Percentiles rank a stretch among this genome's conserved stretches.
phyloP scores from a whole-genome alignment of 2,888 invertebrate species.

The Dryadula phaetusa region DNA sequence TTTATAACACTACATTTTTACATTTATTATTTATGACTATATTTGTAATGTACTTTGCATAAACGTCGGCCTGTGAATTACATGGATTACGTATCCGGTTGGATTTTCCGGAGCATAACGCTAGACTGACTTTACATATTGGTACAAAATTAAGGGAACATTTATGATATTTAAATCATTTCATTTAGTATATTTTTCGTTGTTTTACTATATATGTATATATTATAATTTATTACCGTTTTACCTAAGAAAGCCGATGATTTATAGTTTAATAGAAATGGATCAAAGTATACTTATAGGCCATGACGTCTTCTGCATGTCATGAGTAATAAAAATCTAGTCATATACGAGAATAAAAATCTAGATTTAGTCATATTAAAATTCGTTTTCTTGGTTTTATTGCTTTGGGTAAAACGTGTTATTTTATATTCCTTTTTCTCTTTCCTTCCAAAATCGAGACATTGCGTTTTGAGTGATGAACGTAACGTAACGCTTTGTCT shows the following conservation, averaged over 20 bases:
- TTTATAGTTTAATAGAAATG: neutral
- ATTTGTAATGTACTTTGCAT: neutral
- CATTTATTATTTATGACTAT: slow-evolving; percentile 3
- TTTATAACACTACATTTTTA: neutral
- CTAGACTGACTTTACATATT: slow-evolving; percentile 12
- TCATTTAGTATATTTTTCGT: neutral
- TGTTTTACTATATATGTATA: neutral
- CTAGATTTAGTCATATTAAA: neutral
- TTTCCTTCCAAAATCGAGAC: too few relatives aligned
- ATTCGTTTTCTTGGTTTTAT: neutral
- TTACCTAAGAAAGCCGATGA: neutral
- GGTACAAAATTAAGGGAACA: neutral
- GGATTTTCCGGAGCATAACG: slow-evolving; percentile 19
- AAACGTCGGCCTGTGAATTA: slow-evolving; percentile 12
- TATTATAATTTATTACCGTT: too few relatives aligned
- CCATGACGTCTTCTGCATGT: neutral
- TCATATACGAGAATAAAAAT: too few relatives aligned
- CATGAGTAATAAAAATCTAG: neutral
- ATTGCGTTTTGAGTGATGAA: too few relatives aligned
- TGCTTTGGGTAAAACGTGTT: too few relatives aligned
- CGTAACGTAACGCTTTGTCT: too few relatives aligned
- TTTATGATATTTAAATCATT: neutral
- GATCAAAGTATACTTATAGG: neutral
- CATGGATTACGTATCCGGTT: slow-evolving; percentile 17
- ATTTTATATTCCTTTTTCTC: too few relatives aligned